These are phyloP conservation scores for Noturus placidus DNA, from an alignment of 2,113 vertebrate species.

Conservation along the genomic window DNA sequence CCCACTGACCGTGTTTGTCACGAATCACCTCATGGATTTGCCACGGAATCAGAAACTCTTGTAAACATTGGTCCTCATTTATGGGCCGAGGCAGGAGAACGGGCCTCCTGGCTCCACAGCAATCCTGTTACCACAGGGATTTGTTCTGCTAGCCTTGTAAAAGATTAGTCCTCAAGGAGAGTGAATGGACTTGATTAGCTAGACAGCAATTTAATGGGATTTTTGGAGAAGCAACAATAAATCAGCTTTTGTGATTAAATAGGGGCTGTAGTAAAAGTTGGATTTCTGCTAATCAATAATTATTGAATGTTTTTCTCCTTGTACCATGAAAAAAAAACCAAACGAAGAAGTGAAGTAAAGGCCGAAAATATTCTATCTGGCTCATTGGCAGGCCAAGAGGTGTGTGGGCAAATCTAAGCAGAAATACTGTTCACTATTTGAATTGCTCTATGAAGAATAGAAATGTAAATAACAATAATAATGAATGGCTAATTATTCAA, in stretches of 20 bases:
- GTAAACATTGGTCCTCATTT: conserved; percentile 58
- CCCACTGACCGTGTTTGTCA: conserved; percentile 25
- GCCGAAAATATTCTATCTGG: conserved; percentile 41
- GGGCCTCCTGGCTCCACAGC: conserved; percentile 59
- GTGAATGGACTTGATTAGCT: conserved; percentile 81
- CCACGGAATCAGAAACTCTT: conserved; percentile 39
- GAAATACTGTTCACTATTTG: neutral
- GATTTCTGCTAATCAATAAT: conserved; percentile 73
- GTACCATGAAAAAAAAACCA: conserved; percentile 48
- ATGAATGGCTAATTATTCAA: neutral
- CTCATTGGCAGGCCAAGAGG: neutral
- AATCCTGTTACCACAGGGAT: conserved; percentile 76
- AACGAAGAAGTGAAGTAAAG: conserved; percentile 39
- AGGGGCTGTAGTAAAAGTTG: conserved; percentile 79
- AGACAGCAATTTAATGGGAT: conserved; percentile 84
- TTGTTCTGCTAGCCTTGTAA: conserved; percentile 73
- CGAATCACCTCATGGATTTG: conserved; percentile 24
- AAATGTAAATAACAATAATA: neutral
- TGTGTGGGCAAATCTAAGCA: neutral
- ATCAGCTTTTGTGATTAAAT: conserved; percentile 84
- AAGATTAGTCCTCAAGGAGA: conserved; percentile 77
- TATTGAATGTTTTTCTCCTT: conserved; percentile 75
- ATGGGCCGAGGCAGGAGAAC: conserved; percentile 45
- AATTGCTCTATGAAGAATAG: neutral
- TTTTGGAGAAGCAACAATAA: conserved; percentile 76